Percentiles rank a stretch among this genome's conserved stretches.
Evolutionary conservation across 2,888 invertebrate genomes (phyloP).

Genomic region (Drosophila phalerata): DNA sequence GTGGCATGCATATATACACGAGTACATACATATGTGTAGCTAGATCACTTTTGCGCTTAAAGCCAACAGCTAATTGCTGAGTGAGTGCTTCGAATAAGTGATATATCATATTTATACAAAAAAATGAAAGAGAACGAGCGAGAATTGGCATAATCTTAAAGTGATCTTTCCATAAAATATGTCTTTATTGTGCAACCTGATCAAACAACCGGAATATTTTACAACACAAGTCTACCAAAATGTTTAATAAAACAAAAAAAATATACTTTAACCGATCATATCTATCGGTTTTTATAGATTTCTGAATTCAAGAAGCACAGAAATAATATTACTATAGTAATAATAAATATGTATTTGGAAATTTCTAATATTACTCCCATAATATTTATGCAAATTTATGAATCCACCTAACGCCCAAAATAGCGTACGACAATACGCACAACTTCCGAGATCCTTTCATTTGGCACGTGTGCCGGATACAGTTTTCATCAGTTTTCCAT

Average conservation of each 20-base stretch:
- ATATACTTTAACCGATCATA: not conserved
- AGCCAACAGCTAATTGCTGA: conserved; percentile 36
- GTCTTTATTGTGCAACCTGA: conserved; percentile 6
- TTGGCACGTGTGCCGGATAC: conserved; percentile 80
- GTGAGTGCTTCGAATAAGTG: conserved; percentile 44
- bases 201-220: not conserved
- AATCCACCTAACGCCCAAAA: conserved; percentile 62
- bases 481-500: conserved; percentile 51
- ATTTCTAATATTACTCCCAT: conserved; percentile 22
- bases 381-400: conserved; percentile 47
- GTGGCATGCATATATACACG: conserved; percentile 10
- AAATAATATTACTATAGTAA: not conserved
- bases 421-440: conserved; percentile 2
- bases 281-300: not conserved
- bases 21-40: conserved; percentile 8
- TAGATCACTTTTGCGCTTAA: conserved; percentile 34
- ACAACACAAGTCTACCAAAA: not conserved
- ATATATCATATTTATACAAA: conserved; percentile 36
- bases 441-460: conserved; percentile 44
- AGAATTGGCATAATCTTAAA: conserved; percentile 11
- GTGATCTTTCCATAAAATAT: conserved; percentile 12
- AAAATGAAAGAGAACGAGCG: not conserved
- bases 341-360: not conserved
- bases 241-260: not conserved
- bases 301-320: not conserved